Base-by-base conservation (phyloP, 2,113 vertebrate species). In the Bubalus kerabau region DNA sequence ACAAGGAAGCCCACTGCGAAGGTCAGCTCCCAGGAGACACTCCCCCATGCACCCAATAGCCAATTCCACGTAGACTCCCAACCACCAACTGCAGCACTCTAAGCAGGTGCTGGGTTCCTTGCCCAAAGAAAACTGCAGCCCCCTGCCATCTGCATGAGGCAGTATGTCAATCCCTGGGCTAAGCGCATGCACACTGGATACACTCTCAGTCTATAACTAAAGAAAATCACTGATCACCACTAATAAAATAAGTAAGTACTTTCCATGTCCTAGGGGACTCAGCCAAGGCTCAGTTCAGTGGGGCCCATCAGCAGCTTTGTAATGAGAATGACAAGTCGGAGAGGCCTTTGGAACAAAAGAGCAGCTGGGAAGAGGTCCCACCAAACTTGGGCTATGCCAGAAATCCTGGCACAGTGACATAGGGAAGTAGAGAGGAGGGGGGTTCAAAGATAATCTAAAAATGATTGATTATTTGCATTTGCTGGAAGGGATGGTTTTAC, bases 191-290 rank as follows among this genome's bases (percentile, higher is more conserved):
- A 36, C 81, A 32, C 92, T 92, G 93, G 67, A 95, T 90, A 92
- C 57, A 4, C 2, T 26, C 94, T 98, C 36, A 54, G 40, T 94
- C n/a, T 67, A 82, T 40, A 71, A 48, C 60, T n/a, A 8, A 26
- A 87, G 88, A 83, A 90, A 92, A 48, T 90, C 87, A 50, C n/a
- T 97, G 81, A 56, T 81, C 90, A 40, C 4, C 21, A 80, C 11
- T 98, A 97, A 97, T 92, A 94, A 98, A 98, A 78, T 54, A 13
- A 30, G 67, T 52, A 82, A 30, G 76, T 56, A 87, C 91, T 40
- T 40, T 23, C 2, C 54, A 57, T 81, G 97, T 48, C 56, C 40
- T 40, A 40, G 40, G 40, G 40, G 57, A 85, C 60, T 78, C 95
- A n/a, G 11, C 67, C 87, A 95, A 74, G 40, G 54, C 57, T 92